Evolutionary conservation across 2,888 invertebrate species (phyloP), one percentile per base, ranked within the genome.

Genomic region (Dendrolimus pini): DNA sequence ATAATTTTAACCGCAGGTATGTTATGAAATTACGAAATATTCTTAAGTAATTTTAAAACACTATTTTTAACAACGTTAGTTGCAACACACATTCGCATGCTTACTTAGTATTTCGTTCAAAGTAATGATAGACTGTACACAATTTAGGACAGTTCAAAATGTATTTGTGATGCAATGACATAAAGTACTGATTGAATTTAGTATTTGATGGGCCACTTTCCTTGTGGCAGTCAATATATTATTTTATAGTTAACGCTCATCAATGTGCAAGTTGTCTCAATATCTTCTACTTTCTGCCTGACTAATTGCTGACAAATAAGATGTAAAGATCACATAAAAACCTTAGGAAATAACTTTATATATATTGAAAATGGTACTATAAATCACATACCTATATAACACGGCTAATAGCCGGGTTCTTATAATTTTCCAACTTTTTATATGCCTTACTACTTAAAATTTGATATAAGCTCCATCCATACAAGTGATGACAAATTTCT

Each of bases 171-270:
- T 57, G 76, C 72, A 80, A 80, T 63, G 64, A 67, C 69, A 64
- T 71, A 68, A 72, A 80, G 69, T 68, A 72, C 72, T 75, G 72
- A 82, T 79, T 78, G 74, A 74, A 74, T 77, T 75, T 65, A 65
- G 63, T 70, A 69, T 70, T 81, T 81, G 77, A 82, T 67, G 78
- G 76, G 64, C 64, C 56, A 59, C 55, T 54, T 57, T 55, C 58
- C 65, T 69, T 64, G 70, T 65, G 57, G 65, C 60, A 69, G 61
- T 70, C 68, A 66, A 68, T 67, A 68, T 61, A 71, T 63, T 69
- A 70, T 69, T 74, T 74, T 75, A 74, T 66, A 62, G 69, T 68
- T 63, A 61, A 65, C 66, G 9, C 47, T 47, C 8, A 47, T 47
- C 47, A 12, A 47, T 3, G 47, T 12, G 9, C 12, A 47, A 47